Evolutionary conservation across 2,797 vertebrate genomes (phyloP).

Genomic region (Cirrhinus molitorella): DNA sequence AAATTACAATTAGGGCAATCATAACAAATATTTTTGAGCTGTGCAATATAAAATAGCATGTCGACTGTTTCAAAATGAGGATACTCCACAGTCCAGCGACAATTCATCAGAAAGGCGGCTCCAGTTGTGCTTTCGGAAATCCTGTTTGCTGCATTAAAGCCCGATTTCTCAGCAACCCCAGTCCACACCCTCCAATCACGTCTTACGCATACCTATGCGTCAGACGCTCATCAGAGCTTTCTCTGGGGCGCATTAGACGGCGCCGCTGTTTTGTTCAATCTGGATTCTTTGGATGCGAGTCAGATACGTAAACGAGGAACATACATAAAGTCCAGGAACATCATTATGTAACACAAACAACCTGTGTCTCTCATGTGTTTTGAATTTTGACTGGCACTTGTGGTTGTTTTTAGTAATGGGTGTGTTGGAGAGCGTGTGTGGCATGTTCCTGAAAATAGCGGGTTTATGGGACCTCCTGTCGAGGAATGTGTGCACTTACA

Average conservation of each 20-base stretch:
- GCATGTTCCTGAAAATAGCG: slow-evolving; percentile 55
- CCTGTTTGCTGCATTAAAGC: neutral
- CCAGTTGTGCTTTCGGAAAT: slow-evolving; percentile 2
- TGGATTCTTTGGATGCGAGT: slow-evolving; percentile 21
- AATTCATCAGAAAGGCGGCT: neutral
- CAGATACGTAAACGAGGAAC: slow-evolving; percentile 1
- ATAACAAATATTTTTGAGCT: neutral
- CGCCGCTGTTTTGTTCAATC: slow-evolving; percentile 2
- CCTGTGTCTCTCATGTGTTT: slow-evolving; percentile 16
- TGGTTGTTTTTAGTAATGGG: slow-evolving; percentile 32
- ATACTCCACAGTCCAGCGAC: neutral
- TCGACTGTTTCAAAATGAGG: neutral
- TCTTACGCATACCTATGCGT: neutral
- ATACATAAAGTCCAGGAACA: neutral
- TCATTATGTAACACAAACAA: neutral
- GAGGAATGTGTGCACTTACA: neutral
- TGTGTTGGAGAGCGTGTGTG: slow-evolving; percentile 45
- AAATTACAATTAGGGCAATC: neutral
- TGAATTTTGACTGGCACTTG: slow-evolving; percentile 18
- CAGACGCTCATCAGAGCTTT: neutral
- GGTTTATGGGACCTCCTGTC: slow-evolving; percentile 47
- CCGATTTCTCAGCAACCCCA: neutral
- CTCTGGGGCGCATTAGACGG: neutral
- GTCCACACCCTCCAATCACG: neutral
- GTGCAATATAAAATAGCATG: too few relatives aligned